These are phyloP conservation scores for Astyanax mexicanus DNA, from an alignment of 2,797 vertebrate species.

Conservation along the genomic window DNA sequence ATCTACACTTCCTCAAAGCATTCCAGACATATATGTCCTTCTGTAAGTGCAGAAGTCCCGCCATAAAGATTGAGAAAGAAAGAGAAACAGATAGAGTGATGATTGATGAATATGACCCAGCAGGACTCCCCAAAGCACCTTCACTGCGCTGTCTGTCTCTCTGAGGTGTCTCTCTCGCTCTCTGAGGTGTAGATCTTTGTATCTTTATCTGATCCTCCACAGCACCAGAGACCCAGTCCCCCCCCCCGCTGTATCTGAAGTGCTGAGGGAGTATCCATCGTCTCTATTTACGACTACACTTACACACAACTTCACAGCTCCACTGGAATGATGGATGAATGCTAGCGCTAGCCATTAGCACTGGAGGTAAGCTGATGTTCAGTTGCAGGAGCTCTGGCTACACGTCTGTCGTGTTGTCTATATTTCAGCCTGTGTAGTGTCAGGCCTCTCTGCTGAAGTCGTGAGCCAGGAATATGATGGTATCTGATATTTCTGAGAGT, in stretches of 20 bases:
- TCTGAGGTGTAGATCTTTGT: conserved; percentile 15
- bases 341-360: conserved; percentile 15
- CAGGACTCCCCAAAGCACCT: neutral
- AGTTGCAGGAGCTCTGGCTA: neutral
- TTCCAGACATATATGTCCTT: conserved; percentile 15
- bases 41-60: conserved; percentile 1
- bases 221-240: neutral
- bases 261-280: conserved; percentile 15
- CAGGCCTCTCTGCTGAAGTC: conserved; percentile 20
- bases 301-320: conserved; percentile 4
- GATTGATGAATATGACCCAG: conserved; percentile 11
- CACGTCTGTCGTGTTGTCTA: neutral
- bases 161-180: neutral
- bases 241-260: conserved; percentile 14
- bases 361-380: conserved; percentile 23
- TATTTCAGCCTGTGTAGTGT: conserved; percentile 5
- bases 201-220: conserved; percentile 20
- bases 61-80: neutral
- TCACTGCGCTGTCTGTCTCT: too few species aligned
- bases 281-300: neutral
- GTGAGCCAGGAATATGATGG: conserved; percentile 14
- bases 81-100: neutral
- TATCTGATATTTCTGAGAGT: conserved; percentile 16
- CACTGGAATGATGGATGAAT: conserved; percentile 7
- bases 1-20: conserved; percentile 16